A percentile compares a stretch with the other conserved stretches of the same genome.
phyloP scores from a whole-genome alignment of 2,113 vertebrate species.

The Pardalotus punctatus region DNA sequence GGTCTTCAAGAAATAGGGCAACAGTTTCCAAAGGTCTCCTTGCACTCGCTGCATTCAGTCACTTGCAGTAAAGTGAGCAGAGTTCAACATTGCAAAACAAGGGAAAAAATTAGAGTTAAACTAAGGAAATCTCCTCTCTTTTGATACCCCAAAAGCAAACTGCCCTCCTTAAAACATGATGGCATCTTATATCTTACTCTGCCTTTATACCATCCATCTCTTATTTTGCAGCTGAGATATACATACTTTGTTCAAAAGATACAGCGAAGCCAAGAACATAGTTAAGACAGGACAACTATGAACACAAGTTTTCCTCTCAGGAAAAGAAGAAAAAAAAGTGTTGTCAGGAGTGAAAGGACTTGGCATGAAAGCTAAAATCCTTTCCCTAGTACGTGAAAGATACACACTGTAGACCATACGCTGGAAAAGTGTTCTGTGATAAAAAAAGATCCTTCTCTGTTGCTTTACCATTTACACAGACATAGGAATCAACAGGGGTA shows the following conservation, averaged over 20 bases:
- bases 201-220: not conserved
- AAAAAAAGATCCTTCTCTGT: not conserved
- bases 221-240: not conserved
- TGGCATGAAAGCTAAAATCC: slow-evolving; percentile 8
- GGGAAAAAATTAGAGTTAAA: not conserved
- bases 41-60: not conserved
- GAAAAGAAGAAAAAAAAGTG: not conserved
- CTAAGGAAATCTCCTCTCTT: not conserved
- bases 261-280: not conserved
- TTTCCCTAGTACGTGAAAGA: not conserved
- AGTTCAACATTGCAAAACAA: not conserved
- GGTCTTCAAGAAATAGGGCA: not conserved
- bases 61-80: not conserved
- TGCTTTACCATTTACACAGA: not conserved
- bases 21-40: not conserved
- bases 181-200: not conserved
- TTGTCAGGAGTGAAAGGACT: not conserved
- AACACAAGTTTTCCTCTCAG: not conserved
- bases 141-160: not conserved
- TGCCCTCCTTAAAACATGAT: not conserved
- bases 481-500: not conserved
- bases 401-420: not conserved
- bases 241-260: not conserved
- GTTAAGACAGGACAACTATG: not conserved
- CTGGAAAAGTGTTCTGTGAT: not conserved